Conservation (phyloP, 1,140 invertebrate genomes). For the Microvelia longipes region DNA sequence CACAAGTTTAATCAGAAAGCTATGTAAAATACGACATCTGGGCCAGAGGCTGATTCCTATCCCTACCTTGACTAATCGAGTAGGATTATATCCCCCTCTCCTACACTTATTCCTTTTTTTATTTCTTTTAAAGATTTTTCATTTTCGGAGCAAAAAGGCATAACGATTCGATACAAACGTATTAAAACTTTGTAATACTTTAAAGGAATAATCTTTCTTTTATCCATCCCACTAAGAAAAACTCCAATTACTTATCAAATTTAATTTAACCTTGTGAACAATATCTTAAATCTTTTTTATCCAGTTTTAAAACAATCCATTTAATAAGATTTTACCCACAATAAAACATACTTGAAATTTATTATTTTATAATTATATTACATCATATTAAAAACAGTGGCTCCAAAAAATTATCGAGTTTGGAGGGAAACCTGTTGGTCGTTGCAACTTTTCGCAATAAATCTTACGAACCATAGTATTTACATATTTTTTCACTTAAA, state of each 20-base stretch:
- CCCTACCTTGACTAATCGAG: background rate
- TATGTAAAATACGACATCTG: slow-evolving; percentile 3
- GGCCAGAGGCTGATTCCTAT: background rate
- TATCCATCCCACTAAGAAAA: too few relatives aligned
- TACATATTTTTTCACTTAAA: background rate
- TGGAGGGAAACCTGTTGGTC: background rate
- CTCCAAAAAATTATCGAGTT: background rate
- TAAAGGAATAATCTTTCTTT: background rate
- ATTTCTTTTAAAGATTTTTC: background rate
- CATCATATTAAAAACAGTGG: too few relatives aligned
- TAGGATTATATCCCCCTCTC: background rate
- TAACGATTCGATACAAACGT: background rate
- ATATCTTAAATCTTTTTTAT: too few relatives aligned
- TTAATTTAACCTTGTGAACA: too few relatives aligned
- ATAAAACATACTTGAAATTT: too few relatives aligned
- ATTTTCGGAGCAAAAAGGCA: background rate
- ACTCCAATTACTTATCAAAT: too few relatives aligned
- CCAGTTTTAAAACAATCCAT: too few relatives aligned
- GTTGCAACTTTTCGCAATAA: background rate
- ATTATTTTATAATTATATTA: too few relatives aligned
- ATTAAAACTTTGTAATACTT: background rate
- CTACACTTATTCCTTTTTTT: background rate
- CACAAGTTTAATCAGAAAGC: slow-evolving; percentile 14
- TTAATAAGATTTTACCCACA: too few relatives aligned
- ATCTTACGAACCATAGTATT: background rate